A percentile compares a stretch with the other conserved stretches of the same genome.
These are phyloP conservation scores for Agapornis roseicollis DNA, from an alignment of 2,113 vertebrate genomes.

Conservation along the genomic window DNA sequence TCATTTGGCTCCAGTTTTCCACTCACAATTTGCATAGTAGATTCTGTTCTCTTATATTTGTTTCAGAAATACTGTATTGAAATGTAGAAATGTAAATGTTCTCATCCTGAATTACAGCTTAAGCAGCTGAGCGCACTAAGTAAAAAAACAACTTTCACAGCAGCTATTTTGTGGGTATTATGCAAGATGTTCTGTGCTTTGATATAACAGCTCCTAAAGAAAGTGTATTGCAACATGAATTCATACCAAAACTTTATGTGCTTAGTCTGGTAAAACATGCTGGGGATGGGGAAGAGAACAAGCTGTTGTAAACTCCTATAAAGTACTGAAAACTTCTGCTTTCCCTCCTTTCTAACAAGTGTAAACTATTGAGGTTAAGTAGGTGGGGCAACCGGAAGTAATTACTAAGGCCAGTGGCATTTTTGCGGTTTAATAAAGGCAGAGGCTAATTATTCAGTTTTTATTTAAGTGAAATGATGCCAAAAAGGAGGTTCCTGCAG, in stretches of 20 bases:
- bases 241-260: background rate
- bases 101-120: background rate
- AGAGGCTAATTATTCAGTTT: slow-evolving; percentile 82
- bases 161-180: background rate
- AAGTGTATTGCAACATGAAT: background rate
- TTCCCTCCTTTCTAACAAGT: slow-evolving; percentile 75
- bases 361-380: slow-evolving; percentile 89
- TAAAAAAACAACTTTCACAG: background rate
- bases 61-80: background rate
- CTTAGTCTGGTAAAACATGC: background rate
- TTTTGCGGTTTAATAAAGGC: slow-evolving; percentile 82
- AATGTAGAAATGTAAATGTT: background rate
- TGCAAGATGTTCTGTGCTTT: slow-evolving; percentile 30
- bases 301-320: slow-evolving; percentile 28
- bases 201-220: background rate
- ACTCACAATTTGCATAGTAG: background rate
- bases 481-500: slow-evolving; percentile 78
- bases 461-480: slow-evolving; percentile 82
- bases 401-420: slow-evolving; percentile 83
- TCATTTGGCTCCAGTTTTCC: slow-evolving; percentile 29
- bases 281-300: background rate
- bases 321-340: slow-evolving; percentile 67
- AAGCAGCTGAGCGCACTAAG: background rate
- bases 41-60: background rate
- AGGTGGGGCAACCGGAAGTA: slow-evolving; percentile 90